These are phyloP conservation scores for Eudasyphora cyanicolor DNA, from an alignment of 2,888 invertebrate genomes.

Conservation along the genomic window DNA sequence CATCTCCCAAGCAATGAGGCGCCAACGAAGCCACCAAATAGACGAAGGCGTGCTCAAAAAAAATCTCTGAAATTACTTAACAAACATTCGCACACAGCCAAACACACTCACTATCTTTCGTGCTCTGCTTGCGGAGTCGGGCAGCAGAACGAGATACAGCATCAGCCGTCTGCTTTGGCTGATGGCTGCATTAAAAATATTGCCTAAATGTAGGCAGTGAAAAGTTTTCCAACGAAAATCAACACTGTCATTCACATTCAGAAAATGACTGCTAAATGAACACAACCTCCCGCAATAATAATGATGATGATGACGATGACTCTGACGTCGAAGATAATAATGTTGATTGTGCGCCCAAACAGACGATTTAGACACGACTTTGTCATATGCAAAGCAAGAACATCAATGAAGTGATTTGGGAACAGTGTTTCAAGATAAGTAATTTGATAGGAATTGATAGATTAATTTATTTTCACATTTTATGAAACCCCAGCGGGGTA, in stretches of 20 bases:
- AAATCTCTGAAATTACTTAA: background rate
- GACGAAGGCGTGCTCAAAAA: too few species aligned
- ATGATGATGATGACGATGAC: background rate
- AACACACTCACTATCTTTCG: background rate
- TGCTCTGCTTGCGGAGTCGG: background rate
- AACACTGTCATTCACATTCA: background rate
- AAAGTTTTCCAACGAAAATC: constrained; percentile 11
- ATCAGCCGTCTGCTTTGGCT: background rate
- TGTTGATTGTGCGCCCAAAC: background rate
- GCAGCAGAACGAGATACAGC: background rate
- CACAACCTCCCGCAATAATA: too few species aligned
- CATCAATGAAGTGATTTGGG: background rate
- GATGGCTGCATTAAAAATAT: background rate
- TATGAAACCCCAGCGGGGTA: too few species aligned
- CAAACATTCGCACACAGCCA: background rate
- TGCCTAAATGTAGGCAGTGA: constrained; percentile 14
- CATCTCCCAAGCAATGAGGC: background rate
- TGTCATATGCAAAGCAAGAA: background rate
- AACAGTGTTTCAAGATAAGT: too few species aligned
- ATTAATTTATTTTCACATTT: too few species aligned
- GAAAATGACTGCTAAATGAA: background rate
- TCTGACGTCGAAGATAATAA: background rate
- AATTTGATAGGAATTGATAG: too few species aligned
- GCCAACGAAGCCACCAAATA: too few species aligned
- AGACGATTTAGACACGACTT: background rate